Evolutionary conservation across 2,888 invertebrate species (phyloP).

Genomic region (Agrochola lota): DNA sequence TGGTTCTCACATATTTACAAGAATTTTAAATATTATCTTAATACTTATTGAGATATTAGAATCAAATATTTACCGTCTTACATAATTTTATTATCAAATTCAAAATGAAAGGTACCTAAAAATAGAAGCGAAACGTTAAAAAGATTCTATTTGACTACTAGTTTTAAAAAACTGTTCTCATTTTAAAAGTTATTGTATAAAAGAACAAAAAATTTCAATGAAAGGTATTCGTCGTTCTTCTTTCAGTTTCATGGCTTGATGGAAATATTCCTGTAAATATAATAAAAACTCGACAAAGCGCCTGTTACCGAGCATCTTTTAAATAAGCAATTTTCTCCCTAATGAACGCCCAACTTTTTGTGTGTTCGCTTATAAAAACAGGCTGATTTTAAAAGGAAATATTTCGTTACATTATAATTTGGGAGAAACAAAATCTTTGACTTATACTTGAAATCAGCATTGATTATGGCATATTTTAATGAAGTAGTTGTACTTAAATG

Average conservation of each 20-base stretch:
- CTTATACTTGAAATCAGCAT: background rate
- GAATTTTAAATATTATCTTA: background rate
- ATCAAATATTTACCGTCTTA: too few species aligned
- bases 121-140: background rate
- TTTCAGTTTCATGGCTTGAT: slow-evolving; percentile 12
- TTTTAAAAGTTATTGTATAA: slow-evolving; percentile 7
- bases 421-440: background rate
- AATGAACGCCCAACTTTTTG: slow-evolving; percentile 51
- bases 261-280: slow-evolving; percentile 52
- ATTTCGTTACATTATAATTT: slow-evolving; percentile 28
- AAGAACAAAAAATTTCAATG: background rate
- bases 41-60: too few species aligned
- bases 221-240: slow-evolving; percentile 5
- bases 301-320: slow-evolving; percentile 52
- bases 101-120: background rate
- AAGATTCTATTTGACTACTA: background rate
- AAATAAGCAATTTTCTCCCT: slow-evolving; percentile 61
- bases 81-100: too few species aligned
- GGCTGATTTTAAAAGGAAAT: slow-evolving; percentile 10
- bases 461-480: background rate
- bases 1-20: too few species aligned
- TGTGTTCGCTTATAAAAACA: slow-evolving; percentile 43
- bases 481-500: background rate
- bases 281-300: slow-evolving; percentile 55
- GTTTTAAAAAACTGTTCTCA: background rate